Base-by-base conservation (phyloP, 37 sponge, comb jelly and placozoan species). In the Geodia barretti region DNA sequence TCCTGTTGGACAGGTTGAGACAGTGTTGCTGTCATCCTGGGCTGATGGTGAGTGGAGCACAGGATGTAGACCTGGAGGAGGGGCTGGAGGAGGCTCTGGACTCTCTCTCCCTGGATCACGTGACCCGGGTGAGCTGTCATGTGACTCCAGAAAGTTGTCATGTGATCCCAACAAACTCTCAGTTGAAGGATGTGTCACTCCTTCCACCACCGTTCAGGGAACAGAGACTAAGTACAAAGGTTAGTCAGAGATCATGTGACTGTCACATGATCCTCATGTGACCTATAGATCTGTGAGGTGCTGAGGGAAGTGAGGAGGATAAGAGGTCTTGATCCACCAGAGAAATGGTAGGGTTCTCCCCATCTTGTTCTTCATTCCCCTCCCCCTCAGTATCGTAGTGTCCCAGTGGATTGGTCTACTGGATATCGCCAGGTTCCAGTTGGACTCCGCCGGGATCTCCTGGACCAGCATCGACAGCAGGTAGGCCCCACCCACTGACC, bases 371-470 rank as follows among this genome's bases (percentile, higher is more conserved):
- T 20, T 58, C 11, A 11, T 20, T 20, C 60, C 60, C 19, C 65
- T 64, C n/a, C 30, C 30, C 25, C 65, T 64, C 29, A 25, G 5
- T 79, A 23, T 36, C 9, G 37, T 71, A 26, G 86, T 93, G 67
- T 88, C 89, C 34, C 93, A 93, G 72, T 93, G 93, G 93, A 89
- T 80, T 0, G 31, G 72, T 17, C 66, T 93, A 79, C 64, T 93
- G 75, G 86, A 89, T 68, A 79, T 93, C 43, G 37, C 85, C 11
- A 65, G 76, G 33, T 26, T 30, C 31, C 89, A 88, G 21, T 58
- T 93, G 47, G 40, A 33, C 19, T 34, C 11, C 21, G 32, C 36
- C 68, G 83, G 89, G 7, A 74, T 93, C 25, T 41, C 83, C 3
- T 60, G 39, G 34, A 32, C 59, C 26, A 60, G 75, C 20, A 88